Base-by-base conservation (phyloP, 2,888 invertebrate genomes). In the Philonicus albiceps region DNA sequence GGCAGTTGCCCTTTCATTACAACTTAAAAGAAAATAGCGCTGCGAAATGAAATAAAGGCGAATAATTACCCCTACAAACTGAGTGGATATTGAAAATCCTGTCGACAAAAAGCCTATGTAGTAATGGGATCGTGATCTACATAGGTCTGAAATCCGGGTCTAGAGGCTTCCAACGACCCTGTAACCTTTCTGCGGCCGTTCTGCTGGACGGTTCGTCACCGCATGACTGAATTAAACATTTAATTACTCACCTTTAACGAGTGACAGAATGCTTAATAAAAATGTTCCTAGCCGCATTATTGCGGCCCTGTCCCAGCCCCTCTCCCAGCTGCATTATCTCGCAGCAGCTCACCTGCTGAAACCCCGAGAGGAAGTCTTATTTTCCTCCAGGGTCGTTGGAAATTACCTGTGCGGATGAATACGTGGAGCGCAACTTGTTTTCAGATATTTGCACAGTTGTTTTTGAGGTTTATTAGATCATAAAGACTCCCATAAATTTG, bases 401-500 rank as follows among this genome's bases (percentile, higher is more conserved):
- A 84, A 72, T 72, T 73, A 84, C 84, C 84, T 84, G 84, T 40
- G 73, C 43, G 30, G 43, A 73, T 84, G 84, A 84, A 84, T 84
- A 84, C 84, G 30, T 72, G 27, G 22, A 73, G 43, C 72, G 27
- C 84, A 84, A 84, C 84, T 84, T 84, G 84, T 84, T 84, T 83
- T 84, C 73, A 73, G 84, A 43, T 84, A 84, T 84, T 84, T 84
- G 72, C 84, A 84, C 84, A 84, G 84, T 84, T 84, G 84, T 85
- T 85, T 80, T 64, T 64, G 85, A 84, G 86, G 81, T 87, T 87
- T 87, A 87, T 87, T 86, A 81, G 85, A 43, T 85, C 87, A 87
- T 87, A 86, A 87, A 87, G 87, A 87, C 85, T 31, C 49, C 74
- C 87, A 86, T 87, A 87, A 87, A 87, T 87, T 86, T 37, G 43